Percentiles rank a stretch among this genome's conserved stretches.
Evolutionary conservation across 2,797 vertebrate genomes (phyloP).

Genomic region (Pempheris klunzingeri): DNA sequence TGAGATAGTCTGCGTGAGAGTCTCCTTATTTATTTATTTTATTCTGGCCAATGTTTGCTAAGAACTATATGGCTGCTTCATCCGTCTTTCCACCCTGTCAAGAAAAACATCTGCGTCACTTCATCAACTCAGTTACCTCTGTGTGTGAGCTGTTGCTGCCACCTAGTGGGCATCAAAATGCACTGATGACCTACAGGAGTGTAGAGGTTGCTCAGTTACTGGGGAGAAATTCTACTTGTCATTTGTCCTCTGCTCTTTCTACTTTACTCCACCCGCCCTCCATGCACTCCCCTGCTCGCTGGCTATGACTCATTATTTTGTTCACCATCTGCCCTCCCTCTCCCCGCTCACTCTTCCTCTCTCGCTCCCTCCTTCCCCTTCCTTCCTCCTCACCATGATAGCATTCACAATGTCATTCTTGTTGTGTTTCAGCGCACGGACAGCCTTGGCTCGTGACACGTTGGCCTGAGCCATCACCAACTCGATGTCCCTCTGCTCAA

Average conservation of each 20-base stretch:
- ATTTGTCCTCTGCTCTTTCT: slow-evolving; percentile 62
- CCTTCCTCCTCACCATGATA: slow-evolving; percentile 92
- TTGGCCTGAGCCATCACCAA: slow-evolving; percentile 99
- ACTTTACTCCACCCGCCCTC: slow-evolving; percentile 9
- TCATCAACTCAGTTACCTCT: slow-evolving; percentile 1
- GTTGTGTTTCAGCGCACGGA: slow-evolving; percentile 95
- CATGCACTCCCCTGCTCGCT: slow-evolving; percentile 26
- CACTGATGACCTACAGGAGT: slow-evolving; percentile 42
- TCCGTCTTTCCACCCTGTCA: neutral
- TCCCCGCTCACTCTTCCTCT: slow-evolving; percentile 7
- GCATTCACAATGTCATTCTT: slow-evolving; percentile 99
- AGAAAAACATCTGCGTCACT: slow-evolving; percentile 32
- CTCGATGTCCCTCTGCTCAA: slow-evolving; percentile 96
- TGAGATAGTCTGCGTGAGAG: neutral
- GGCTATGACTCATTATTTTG: slow-evolving; percentile 72
- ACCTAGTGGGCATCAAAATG: slow-evolving; percentile 62
- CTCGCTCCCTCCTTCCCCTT: neutral
- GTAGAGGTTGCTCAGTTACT: slow-evolving; percentile 56
- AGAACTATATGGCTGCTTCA: neutral
- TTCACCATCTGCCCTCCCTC: slow-evolving; percentile 61
- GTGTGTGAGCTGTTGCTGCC: slow-evolving; percentile 48
- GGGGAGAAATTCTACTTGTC: slow-evolving; percentile 52
- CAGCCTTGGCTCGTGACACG: slow-evolving; percentile 93
- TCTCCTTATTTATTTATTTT: neutral
- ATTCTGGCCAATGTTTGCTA: neutral